phyloP scores from a whole-genome alignment of 2,888 invertebrate genomes.

The Odontomyia ornata region DNA sequence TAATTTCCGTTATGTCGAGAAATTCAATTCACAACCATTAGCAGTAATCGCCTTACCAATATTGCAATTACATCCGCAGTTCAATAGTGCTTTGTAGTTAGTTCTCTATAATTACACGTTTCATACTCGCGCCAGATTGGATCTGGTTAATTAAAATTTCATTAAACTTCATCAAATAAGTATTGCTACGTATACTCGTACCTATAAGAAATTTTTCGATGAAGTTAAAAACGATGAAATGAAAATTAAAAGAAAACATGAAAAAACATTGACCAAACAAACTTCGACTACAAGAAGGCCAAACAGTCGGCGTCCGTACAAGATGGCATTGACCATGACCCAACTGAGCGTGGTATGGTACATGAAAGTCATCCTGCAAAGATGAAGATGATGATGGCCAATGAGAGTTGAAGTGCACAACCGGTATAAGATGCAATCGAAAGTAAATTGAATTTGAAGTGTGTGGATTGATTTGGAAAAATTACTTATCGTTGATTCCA shows the following conservation, averaged over 20 bases:
- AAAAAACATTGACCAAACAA: background rate
- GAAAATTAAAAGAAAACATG: background rate
- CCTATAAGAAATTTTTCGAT: no score
- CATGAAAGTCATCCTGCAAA: background rate
- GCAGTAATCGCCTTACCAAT: background rate
- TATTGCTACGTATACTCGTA: background rate
- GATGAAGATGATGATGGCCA: background rate
- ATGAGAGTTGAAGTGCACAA: background rate
- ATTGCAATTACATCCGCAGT: background rate
- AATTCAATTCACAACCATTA: no score
- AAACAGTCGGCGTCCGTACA: background rate
- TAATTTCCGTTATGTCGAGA: no score
- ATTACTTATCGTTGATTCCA: no score
- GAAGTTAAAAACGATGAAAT: background rate
- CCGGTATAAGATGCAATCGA: background rate
- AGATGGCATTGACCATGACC: conserved; percentile 33
- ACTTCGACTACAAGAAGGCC: background rate
- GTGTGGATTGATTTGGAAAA: no score
- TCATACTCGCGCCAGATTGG: background rate
- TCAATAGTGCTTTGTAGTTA: no score
- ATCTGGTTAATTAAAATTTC: background rate
- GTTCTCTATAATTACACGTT: no score
- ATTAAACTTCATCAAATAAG: conserved; percentile 14
- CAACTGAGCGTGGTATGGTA: background rate
- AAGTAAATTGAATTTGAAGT: background rate